Evolutionary conservation across 2,888 invertebrate genomes (phyloP).

Genomic region (Stramonita haemastoma): DNA sequence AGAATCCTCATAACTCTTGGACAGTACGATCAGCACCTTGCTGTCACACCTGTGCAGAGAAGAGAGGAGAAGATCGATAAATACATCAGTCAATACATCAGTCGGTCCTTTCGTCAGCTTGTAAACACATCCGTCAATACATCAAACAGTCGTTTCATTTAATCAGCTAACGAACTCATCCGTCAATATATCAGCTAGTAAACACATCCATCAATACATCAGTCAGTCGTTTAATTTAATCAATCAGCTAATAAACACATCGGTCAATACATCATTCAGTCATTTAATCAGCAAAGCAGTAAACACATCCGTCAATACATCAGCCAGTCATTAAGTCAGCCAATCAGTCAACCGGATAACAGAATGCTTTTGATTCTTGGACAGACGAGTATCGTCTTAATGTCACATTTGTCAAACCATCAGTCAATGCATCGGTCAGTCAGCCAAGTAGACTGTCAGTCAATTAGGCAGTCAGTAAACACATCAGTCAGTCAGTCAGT

Average conservation of each 20-base stretch:
- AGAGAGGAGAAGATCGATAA: background rate
- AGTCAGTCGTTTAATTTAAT: background rate
- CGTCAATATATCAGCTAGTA: background rate
- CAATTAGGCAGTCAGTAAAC: background rate
- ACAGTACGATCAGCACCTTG: constrained; percentile 45
- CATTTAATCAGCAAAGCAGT: background rate
- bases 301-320: too few relatives aligned
- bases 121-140: too few relatives aligned
- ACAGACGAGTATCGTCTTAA: constrained; percentile 44
- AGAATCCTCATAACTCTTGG: constrained; percentile 37
- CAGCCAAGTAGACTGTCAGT: background rate
- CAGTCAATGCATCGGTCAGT: background rate
- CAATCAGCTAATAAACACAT: background rate
- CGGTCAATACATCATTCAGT: background rate
- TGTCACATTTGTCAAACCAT: constrained; percentile 41
- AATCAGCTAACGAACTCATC: too few relatives aligned
- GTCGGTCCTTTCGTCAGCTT: background rate
- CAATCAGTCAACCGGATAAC: too few relatives aligned
- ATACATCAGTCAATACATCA: background rate
- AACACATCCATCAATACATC: background rate
- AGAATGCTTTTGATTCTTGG: background rate
- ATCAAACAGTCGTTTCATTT: too few relatives aligned
- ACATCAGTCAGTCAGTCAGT: too few relatives aligned
- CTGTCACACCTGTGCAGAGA: constrained; percentile 42
- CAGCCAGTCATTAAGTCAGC: too few relatives aligned